These are phyloP conservation scores for Orthonevra nobilis DNA, from an alignment of 2,888 invertebrate genomes.

Conservation along the genomic window DNA sequence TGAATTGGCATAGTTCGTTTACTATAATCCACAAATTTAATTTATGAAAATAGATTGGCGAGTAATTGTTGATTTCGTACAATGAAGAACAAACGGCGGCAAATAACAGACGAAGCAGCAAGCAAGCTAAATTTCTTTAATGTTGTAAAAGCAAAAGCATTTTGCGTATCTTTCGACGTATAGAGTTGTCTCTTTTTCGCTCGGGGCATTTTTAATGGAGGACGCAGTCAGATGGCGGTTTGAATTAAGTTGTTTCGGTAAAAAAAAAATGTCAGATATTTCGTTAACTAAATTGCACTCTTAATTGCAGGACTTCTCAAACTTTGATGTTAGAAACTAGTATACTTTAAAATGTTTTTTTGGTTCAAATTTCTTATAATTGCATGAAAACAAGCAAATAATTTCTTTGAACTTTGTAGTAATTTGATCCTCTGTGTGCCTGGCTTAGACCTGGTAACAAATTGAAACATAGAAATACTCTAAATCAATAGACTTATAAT, in stretches of 20 bases:
- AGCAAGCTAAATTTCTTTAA: constrained; percentile 21
- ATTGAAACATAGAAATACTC: no score
- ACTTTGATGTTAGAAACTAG: no score
- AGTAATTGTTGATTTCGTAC: neutral
- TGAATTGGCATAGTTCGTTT: constrained; percentile 77
- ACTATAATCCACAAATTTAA: neutral
- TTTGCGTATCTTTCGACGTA: constrained; percentile 7
- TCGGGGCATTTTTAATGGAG: neutral
- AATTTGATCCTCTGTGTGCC: no score
- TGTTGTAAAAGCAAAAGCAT: neutral
- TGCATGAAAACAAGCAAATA: no score
- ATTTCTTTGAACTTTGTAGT: no score
- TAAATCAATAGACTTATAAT: no score
- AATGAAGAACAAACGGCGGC: constrained; percentile 22
- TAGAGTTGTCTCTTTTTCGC: constrained; percentile 23
- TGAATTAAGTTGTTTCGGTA: constrained; percentile 8
- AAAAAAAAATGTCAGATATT: constrained; percentile 36
- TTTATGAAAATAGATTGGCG: neutral
- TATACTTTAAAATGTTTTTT: no score
- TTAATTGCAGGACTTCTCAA: no score
- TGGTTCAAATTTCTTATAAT: neutral
- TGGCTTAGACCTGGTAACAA: no score
- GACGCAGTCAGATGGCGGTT: neutral
- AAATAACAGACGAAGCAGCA: constrained; percentile 18
- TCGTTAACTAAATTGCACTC: constrained; percentile 35